A percentile compares a stretch with the other conserved stretches of the same genome.
These are phyloP conservation scores for Ailurus styani DNA, from an alignment of 2,113 vertebrate species.

Conservation along the genomic window DNA sequence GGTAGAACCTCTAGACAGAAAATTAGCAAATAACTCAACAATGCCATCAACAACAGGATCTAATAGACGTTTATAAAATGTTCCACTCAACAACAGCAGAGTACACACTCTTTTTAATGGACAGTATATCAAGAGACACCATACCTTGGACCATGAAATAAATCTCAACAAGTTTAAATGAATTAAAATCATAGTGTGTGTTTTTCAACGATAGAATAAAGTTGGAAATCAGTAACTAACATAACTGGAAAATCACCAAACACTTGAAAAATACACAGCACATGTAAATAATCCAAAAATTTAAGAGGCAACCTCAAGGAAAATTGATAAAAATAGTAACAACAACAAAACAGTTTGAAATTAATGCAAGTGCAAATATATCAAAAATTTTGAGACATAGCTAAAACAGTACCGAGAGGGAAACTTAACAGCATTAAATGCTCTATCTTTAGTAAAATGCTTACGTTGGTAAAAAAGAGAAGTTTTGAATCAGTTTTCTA, in stretches of 20 bases:
- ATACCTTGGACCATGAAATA: neutral
- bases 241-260: neutral
- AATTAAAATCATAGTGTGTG: neutral
- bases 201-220: neutral
- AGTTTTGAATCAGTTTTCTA: neutral
- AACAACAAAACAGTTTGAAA: neutral
- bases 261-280: neutral
- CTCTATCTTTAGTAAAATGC: neutral
- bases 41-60: neutral
- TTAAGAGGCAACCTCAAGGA: neutral
- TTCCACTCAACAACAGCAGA: neutral
- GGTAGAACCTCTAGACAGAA: slow-evolving; percentile 12
- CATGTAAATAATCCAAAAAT: neutral
- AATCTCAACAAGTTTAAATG: neutral
- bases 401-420: neutral
- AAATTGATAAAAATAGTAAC: neutral
- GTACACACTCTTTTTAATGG: neutral
- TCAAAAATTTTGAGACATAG: neutral
- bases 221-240: neutral
- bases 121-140: neutral
- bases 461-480: neutral
- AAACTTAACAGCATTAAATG: neutral
- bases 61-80: neutral
- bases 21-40: neutral
- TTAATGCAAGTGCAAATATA: neutral